Evolutionary conservation across 2,888 invertebrate genomes (phyloP), one percentile per base, ranked within the genome.

Genomic region (Agapostemon virescens): DNA sequence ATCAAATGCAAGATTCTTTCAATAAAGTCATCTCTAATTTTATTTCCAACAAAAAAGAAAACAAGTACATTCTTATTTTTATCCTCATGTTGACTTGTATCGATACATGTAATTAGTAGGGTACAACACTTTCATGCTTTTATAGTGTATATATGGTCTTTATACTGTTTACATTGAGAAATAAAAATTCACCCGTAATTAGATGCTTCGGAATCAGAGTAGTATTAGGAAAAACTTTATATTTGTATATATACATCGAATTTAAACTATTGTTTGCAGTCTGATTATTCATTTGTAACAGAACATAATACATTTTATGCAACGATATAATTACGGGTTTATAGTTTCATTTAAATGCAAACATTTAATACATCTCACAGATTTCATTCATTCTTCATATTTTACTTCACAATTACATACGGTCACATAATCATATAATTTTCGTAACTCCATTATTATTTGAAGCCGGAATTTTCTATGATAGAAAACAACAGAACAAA

Each of bases 11-110:
- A 77, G 58, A 74, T 77, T 75, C 69, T 72, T 75, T 84, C 81
- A 87, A 86, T 86, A 86, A 87, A 86, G 70, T 76, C 74, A 79
- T 82, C 77, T 85, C 80, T 80, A 81, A 81, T 85, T 86, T 85
- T 84, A 79, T 82, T 80, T 77, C 58, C 74, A 75, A 82, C 61
- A 77, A 79, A 64, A 72, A 75, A 64, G 42, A 68, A 61, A 52
- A 64, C 61, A 74, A 68, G 68, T 74, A 70, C 52, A 68, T 63
- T 72, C 74, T 55, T 74, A 74, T 52, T 71, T 83, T 75, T 45
- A 67, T 83, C 77, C 74, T 74, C 6, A 30, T 66, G 40, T 23
- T 78, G 40, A 58, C 45, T 61, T 78, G 40, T 63, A 13, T 11
- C 70, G 52, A 38, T 67, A 42, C n/a, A 20, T 64, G 61, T 58